Conservation (phyloP, 2,888 invertebrate species). For the Anaspis maculata region DNA sequence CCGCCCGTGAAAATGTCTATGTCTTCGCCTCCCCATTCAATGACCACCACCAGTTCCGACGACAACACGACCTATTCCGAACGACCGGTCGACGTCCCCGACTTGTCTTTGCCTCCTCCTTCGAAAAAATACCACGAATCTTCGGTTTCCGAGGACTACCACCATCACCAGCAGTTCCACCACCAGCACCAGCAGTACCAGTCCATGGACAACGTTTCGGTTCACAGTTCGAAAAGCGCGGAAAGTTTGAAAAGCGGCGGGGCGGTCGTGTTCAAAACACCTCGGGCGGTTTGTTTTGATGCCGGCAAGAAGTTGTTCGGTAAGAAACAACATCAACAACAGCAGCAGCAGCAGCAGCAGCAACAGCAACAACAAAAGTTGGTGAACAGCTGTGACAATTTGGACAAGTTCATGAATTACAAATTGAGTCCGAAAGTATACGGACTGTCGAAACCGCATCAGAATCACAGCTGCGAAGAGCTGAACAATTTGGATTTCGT, state of each 20-base stretch:
- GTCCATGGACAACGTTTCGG: constrained; percentile 49
- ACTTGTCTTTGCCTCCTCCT: constrained; percentile 14
- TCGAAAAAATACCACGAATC: constrained; percentile 26
- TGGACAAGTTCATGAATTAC: constrained; percentile 36
- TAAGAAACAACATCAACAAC: no score
- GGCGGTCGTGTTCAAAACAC: constrained; percentile 35
- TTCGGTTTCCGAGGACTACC: constrained; percentile 27
- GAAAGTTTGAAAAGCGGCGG: constrained; percentile 40
- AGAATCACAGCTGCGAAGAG: constrained; percentile 38
- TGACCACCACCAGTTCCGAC: constrained; percentile 22
- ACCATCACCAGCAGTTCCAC: no score
- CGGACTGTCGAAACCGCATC: constrained; percentile 42
- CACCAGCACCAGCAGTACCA: constrained; percentile 28
- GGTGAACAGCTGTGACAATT: constrained; percentile 34
- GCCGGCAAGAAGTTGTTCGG: constrained; percentile 30
- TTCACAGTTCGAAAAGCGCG: constrained; percentile 52
- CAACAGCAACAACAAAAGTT: constrained; percentile 28
- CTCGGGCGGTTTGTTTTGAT: no score
- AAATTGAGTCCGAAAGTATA: constrained; percentile 63
- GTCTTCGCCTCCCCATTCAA: constrained; percentile 15
- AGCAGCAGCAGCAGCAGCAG: no score
- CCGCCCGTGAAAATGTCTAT: constrained; percentile 41
- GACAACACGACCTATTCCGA: constrained; percentile 32
- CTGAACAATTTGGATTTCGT: constrained; percentile 32
- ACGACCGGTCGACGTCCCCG: constrained; percentile 36